phyloP scores from a whole-genome alignment of 2,797 vertebrate species.

The Enteromius treurensis region DNA sequence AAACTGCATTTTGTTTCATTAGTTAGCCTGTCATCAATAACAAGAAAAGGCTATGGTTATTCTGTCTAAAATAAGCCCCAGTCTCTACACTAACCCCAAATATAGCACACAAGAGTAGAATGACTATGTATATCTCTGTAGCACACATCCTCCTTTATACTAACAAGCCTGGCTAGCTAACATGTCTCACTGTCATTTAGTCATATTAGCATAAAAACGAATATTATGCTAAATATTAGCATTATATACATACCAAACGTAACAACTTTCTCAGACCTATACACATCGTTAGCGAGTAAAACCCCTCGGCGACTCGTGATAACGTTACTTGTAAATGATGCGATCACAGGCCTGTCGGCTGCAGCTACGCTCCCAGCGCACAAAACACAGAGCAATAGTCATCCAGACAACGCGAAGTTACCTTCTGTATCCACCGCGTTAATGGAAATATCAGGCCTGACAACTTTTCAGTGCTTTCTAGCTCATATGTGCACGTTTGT shows the following conservation, averaged over 20 bases:
- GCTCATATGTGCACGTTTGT: neutral
- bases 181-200: neutral
- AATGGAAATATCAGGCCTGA: neutral
- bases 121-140: neutral
- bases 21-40: neutral
- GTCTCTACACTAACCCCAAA: neutral
- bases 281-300: neutral
- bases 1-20: neutral
- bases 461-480: slow-evolving; percentile 19
- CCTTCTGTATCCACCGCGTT: slow-evolving; percentile 1
- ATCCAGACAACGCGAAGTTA: neutral
- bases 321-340: neutral
- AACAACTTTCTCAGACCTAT: neutral
- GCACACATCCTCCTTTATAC: neutral
- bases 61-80: neutral
- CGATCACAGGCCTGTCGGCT: slow-evolving; percentile 3
- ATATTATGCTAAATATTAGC: no score
- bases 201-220: neutral
- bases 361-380: neutral
- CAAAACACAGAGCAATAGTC: neutral
- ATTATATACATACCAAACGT: neutral
- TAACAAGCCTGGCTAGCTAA: neutral
- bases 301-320: neutral
- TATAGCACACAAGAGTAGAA: slow-evolving; percentile 20
- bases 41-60: neutral